These are phyloP conservation scores for Drosophila kanekoi DNA, from an alignment of 2,888 invertebrate genomes.

Conservation along the genomic window DNA sequence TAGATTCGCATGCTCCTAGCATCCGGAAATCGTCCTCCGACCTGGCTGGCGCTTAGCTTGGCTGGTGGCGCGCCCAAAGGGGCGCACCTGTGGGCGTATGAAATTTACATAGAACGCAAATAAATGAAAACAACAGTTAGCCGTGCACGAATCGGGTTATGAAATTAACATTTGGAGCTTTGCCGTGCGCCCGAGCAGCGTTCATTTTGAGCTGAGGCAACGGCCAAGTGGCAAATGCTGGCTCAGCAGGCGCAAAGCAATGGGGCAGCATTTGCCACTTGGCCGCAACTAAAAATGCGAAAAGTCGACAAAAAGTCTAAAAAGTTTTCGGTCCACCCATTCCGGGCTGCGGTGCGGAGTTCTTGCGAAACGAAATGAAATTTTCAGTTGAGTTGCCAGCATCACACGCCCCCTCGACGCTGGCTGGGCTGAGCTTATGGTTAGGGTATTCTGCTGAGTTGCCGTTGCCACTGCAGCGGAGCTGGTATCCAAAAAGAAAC, in stretches of 20 bases:
- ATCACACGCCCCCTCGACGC: conserved; percentile 21
- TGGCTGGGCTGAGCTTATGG: conserved; percentile 2
- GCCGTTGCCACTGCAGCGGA: conserved; percentile 57
- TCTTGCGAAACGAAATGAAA: conserved; percentile 73
- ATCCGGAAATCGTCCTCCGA: conserved; percentile 5
- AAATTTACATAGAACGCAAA: conserved; percentile 80
- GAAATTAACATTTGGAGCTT: conserved; percentile 78
- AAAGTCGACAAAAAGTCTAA: conserved; percentile 82
- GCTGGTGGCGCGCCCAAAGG: conserved; percentile 41
- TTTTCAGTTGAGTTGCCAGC: conserved; percentile 77
- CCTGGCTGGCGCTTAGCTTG: background rate
- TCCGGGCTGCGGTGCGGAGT: conserved; percentile 32
- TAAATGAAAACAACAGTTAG: conserved; percentile 79
- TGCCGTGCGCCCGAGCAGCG: conserved; percentile 19
- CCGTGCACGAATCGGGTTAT: conserved; percentile 76
- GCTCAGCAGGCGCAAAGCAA: too few species aligned
- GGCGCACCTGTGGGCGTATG: conserved; percentile 46
- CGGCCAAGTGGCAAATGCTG: conserved; percentile 1
- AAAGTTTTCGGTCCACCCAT: conserved; percentile 68
- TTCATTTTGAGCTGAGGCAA: conserved; percentile 20
- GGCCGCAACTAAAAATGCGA: conserved; percentile 74
- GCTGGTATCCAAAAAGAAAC: conserved; percentile 49
- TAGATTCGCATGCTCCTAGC: conserved; percentile 33
- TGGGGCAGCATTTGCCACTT: conserved; percentile 75
- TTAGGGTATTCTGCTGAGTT: conserved; percentile 61